phyloP scores from a whole-genome alignment of 2,888 invertebrate species.

The Drosophila birchii region DNA sequence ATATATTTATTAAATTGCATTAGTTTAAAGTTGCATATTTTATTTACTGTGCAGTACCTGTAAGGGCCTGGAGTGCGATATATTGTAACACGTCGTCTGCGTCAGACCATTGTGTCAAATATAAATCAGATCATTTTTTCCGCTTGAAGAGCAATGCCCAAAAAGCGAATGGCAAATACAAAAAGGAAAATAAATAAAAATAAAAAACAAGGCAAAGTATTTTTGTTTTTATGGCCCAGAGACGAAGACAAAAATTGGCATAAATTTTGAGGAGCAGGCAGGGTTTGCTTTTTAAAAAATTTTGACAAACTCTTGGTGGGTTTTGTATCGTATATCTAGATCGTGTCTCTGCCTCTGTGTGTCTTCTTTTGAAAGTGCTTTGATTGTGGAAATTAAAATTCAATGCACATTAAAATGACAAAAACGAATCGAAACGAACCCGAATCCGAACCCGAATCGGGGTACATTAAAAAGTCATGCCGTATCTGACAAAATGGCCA shows the following conservation, averaged over 20 bases:
- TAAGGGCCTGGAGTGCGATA: constrained; percentile 11
- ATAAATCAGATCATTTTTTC: constrained; percentile 81
- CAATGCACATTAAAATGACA: constrained; percentile 76
- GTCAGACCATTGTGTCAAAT: constrained; percentile 79
- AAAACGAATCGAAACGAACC: constrained; percentile 64
- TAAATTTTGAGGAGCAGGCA: constrained; percentile 61
- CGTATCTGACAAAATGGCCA: constrained; percentile 49
- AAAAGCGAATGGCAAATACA: constrained; percentile 7
- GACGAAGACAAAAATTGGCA: constrained; percentile 60
- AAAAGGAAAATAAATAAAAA: not conserved
- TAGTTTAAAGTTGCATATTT: not conserved
- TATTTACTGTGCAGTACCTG: constrained; percentile 13
- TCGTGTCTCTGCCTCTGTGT: constrained; percentile 14
- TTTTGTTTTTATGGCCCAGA: constrained; percentile 47
- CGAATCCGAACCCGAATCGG: constrained; percentile 20
- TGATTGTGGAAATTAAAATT: constrained; percentile 68
- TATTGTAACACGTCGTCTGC: constrained; percentile 39
- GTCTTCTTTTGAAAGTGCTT: constrained; percentile 63
- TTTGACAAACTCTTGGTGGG: constrained; percentile 69
- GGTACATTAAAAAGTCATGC: constrained; percentile 71
- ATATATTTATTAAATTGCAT: too few species aligned
- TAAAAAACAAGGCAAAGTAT: constrained; percentile 25
- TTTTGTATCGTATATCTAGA: constrained; percentile 38
- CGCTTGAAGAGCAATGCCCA: constrained; percentile 38
- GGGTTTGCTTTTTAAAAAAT: constrained; percentile 57